Evolutionary conservation across 2,888 invertebrate genomes (phyloP).

Genomic region (Trissonchulus sp.): DNA sequence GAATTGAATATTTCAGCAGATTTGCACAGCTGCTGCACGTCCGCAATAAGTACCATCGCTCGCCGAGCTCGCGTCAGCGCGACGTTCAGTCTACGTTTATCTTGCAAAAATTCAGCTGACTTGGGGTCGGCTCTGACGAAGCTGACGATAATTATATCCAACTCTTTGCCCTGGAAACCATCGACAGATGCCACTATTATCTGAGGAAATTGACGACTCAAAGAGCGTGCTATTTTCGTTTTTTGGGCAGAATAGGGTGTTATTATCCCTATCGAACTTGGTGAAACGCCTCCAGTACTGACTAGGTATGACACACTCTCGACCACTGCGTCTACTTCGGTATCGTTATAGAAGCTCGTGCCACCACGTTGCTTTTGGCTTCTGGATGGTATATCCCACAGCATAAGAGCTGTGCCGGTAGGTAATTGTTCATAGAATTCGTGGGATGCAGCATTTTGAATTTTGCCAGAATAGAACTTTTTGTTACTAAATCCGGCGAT

Average conservation of each 20-base stretch:
- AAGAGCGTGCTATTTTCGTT: background rate
- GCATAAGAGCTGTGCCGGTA: background rate
- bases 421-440: background rate
- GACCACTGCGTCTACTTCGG: constrained; percentile 5
- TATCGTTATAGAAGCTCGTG: background rate
- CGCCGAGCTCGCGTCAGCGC: background rate
- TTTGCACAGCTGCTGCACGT: background rate
- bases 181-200: no score
- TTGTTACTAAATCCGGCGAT: constrained; percentile 6
- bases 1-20: constrained; percentile 1
- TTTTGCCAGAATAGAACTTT: background rate
- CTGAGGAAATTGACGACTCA: background rate
- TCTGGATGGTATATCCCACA: background rate
- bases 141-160: constrained; percentile 4
- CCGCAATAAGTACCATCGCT: constrained; percentile 2
- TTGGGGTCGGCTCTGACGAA: constrained; percentile 2
- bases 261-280: background rate
- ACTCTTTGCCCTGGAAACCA: background rate
- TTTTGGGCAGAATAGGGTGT: constrained; percentile 2
- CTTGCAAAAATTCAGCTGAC: constrained; percentile 1
- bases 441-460: background rate
- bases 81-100: background rate
- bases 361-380: background rate
- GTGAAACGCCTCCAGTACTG: background rate
- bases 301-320: background rate